phyloP scores from a whole-genome alignment of 2,888 invertebrate genomes.

The Cheilosia pagana region DNA sequence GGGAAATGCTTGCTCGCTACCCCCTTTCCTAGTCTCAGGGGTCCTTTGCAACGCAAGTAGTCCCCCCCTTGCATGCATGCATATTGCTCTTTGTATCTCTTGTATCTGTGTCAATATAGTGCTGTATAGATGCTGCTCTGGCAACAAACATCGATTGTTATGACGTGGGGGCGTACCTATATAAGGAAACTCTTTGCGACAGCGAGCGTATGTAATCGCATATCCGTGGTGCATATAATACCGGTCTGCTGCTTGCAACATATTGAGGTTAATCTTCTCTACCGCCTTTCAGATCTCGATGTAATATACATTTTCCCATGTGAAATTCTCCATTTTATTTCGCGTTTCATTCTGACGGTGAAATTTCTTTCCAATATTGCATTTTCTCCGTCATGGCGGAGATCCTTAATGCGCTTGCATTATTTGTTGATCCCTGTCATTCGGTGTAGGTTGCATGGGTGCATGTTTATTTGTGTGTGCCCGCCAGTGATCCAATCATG shows the following conservation, averaged over 20 bases:
- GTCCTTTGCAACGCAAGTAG: neutral
- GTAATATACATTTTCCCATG: constrained; percentile 37
- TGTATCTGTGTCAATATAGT: constrained; percentile 24
- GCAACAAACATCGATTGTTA: constrained; percentile 62
- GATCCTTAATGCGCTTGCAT: constrained; percentile 57
- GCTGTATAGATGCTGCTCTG: neutral
- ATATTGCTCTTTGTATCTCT: neutral
- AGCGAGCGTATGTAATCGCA: constrained; percentile 41
- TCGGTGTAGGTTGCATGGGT: constrained; percentile 2
- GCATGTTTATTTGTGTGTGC: constrained; percentile 36
- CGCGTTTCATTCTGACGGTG: constrained; percentile 21
- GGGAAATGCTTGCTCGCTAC: constrained; percentile 34
- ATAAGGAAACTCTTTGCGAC: constrained; percentile 2
- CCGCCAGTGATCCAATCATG: constrained; percentile 49
- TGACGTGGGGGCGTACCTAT: constrained; percentile 1
- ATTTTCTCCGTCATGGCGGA: constrained; percentile 22
- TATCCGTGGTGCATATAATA: constrained; percentile 28
- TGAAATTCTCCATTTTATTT: constrained; percentile 65
- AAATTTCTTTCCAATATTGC: constrained; percentile 1
- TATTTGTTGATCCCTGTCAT: constrained; percentile 71
- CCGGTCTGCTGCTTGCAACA: constrained; percentile 42
- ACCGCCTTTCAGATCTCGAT: constrained; percentile 11
- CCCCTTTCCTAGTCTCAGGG: constrained; percentile 23
- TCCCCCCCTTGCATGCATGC: neutral
- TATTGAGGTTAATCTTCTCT: constrained; percentile 60